Evolutionary conservation across 92 coral and sea anemone species (phyloP).

Genomic region (Anthopleura xanthogrammica): DNA sequence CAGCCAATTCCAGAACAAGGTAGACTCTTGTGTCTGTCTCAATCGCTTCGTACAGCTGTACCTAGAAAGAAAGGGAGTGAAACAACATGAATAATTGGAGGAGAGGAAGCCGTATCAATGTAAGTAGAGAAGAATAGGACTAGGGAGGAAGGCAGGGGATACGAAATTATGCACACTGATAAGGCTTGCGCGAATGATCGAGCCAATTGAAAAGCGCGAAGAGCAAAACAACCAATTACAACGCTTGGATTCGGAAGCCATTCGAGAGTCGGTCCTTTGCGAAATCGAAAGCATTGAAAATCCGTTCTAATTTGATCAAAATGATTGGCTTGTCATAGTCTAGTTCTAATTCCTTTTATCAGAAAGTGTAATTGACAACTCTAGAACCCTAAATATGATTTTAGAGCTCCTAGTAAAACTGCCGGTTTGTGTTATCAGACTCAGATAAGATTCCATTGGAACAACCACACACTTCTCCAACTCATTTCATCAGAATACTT

Average conservation of each 20-base stretch:
- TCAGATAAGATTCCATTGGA: too few species aligned
- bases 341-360: not conserved
- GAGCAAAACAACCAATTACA: not conserved
- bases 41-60: conserved; percentile 62
- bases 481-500: conserved; percentile 17
- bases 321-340: not conserved
- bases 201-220: not conserved
- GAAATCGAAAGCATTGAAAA: not conserved
- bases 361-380: not conserved
- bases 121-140: too few species aligned
- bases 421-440: not conserved
- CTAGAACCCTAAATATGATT: not conserved
- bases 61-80: conserved; percentile 20
- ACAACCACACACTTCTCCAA: not conserved
- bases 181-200: not conserved
- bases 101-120: not conserved
- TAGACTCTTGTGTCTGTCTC: conserved; percentile 81
- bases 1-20: conserved; percentile 62
- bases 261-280: not conserved
- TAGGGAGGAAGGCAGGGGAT: too few species aligned
- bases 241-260: not conserved
- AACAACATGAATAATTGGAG: not conserved
- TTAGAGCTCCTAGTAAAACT: too few species aligned
- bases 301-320: too few species aligned
- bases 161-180: too few species aligned